Conservation (phyloP, 2,113 vertebrate genomes). For the Sphaerodactylus townsendi region DNA sequence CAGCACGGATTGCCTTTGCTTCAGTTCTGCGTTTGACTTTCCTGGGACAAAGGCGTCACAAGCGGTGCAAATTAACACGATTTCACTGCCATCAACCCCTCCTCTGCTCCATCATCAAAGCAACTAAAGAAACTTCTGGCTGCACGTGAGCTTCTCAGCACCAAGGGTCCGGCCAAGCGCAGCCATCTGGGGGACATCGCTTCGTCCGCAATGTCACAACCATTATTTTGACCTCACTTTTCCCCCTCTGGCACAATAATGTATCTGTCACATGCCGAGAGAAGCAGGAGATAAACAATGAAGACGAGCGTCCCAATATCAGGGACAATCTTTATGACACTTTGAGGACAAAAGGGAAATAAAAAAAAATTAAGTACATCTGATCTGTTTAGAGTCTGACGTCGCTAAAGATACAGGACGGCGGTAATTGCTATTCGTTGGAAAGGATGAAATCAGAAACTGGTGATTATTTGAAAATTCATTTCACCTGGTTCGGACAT, state of each 20-base stretch:
- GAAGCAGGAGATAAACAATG: conserved; percentile 27
- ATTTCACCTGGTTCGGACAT: background rate
- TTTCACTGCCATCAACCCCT: conserved; percentile 40
- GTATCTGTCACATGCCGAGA: conserved; percentile 29
- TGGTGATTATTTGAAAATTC: background rate
- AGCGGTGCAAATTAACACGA: conserved; percentile 55
- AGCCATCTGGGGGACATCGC: conserved; percentile 12
- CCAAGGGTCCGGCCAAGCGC: conserved; percentile 34
- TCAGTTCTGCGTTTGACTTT: conserved; percentile 40
- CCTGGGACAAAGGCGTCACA: conserved; percentile 2
- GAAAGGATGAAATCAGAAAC: background rate
- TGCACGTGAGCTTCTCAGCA: conserved; percentile 29
- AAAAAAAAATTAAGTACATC: conserved; percentile 22
- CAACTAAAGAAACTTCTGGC: conserved; percentile 41
- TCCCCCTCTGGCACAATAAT: conserved; percentile 51
- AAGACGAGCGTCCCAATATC: background rate
- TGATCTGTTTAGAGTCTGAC: conserved; percentile 41
- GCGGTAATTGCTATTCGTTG: background rate
- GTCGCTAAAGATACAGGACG: conserved; percentile 40
- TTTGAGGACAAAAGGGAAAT: conserved; percentile 34
- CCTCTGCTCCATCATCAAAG: conserved; percentile 41
- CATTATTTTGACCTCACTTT: conserved; percentile 46
- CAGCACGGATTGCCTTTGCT: conserved; percentile 27
- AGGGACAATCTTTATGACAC: background rate
- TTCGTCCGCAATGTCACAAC: conserved; percentile 59